Base-by-base conservation (phyloP, 2,888 invertebrate genomes). In the Leptopilina drosophilae region DNA sequence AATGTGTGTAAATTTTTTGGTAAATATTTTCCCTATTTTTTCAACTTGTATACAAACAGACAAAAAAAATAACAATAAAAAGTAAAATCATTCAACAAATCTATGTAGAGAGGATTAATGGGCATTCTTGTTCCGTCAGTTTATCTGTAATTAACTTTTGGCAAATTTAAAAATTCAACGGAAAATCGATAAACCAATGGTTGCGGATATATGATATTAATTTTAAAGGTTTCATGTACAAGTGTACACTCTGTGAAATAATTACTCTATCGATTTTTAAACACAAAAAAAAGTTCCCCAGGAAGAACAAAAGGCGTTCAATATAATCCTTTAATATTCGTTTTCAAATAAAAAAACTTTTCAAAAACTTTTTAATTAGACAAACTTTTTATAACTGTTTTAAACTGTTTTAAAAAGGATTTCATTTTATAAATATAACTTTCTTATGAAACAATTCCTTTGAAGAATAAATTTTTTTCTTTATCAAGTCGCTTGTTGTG, bases 151-250 rank as follows among this genome's bases (percentile, higher is more conserved):
- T 86, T 85, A 84, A 81, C 82, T 80, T 76, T 77, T 59, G 81
- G 84, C 82, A 85, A 86, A 86, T 85, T 86, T 85, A 84, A 83
- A 84, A 76, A 78, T 49, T 12, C 20, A 53, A 15, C 5, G 6
- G 20, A 12, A 12, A 69, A 69, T 69, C 69, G 20, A 69, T 69
- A 69, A n/a, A 26, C 49, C 53, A 20, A 20, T 69, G 20, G 20
- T 62, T 20, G 49, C 49, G 49, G 26, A 5, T 69, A 12, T 69
- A 53, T 26, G 49, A 69, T 69, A 69, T 53, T 69, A 53, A 53
- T 69, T 53, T 69, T 20, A 69, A 69, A 49, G 53, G 53, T 4
- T 69, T 53, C 14, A 49, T 53, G 26, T 14, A 53, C 53, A 69
- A 14, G 69, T 53, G 26, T 26, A 53, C 20, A 69, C 26, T 26